Evolutionary conservation across 2,888 invertebrate genomes (phyloP), one percentile per base, ranked within the genome.

Genomic region (Lypha dubia): DNA sequence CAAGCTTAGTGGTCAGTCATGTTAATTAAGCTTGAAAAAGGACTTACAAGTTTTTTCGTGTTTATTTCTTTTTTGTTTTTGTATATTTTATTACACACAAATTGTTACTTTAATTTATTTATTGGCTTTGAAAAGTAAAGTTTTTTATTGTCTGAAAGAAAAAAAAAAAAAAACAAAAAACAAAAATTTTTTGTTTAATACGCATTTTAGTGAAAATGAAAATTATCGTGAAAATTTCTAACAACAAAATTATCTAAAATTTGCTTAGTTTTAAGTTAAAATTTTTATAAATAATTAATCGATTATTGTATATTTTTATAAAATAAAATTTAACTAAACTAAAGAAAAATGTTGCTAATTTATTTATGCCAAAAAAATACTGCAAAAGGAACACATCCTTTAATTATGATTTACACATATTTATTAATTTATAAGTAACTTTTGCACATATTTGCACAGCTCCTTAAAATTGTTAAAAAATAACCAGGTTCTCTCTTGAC

Each of bases 31-130:
- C 44, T 44, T 9, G n/a, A 75, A 75, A 74, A 15, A 58, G 3
- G 15, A 63, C 62, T 41, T n/a, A 24, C 24, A 46, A 32, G 17
- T 13, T 20, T 51, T 60, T 49, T 60, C 38, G n/a, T 20, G 20
- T 60, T 60, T 3, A 7, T 44, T 63, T 63, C 1, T 6, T 28
- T 44, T 28, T 41, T 46, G 15, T 56, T 44, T 28, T 5, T n/a
- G n/a, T n/a, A n/a, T n/a, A n/a, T n/a, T n/a, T n/a, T n/a, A n/a
- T n/a, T n/a, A 17, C 32, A 13, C 5, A 35, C 13, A 86, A 86
- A 79, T 88, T 77, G 82, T 84, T 88, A 87, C 86, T 77, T 73
- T 53, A 83, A 68, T 73, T n/a, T 79, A 83, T 73, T 77, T 73
- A 67, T 79, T 77, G 80, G 74, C 67, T 17, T 53, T 51, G 3